phyloP scores from a whole-genome alignment of 2,888 invertebrate species.

The Xestia xanthographa region DNA sequence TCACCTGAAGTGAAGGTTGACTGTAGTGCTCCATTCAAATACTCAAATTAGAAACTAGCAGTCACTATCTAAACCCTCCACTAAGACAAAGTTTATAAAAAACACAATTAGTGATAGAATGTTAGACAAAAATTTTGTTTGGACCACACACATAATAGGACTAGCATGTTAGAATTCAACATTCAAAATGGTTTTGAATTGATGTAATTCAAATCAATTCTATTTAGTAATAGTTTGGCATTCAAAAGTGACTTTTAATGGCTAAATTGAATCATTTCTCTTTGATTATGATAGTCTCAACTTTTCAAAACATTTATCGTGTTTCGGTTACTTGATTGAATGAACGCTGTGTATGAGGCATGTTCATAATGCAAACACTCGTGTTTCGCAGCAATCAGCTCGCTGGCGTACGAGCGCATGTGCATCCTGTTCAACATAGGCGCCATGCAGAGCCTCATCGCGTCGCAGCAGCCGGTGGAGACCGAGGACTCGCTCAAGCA shows the following conservation, averaged over 20 bases:
- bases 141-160: not conserved
- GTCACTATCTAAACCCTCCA: too few relatives aligned
- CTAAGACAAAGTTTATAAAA: not conserved
- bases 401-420: slow-evolving; percentile 97
- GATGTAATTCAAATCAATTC: not conserved
- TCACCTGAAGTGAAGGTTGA: not conserved
- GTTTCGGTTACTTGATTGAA: not conserved
- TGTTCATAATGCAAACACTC: not conserved
- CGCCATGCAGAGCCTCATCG: slow-evolving; percentile 97
- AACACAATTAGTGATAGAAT: not conserved
- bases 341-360: not conserved
- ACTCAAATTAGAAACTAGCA: not conserved
- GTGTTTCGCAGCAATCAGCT: slow-evolving; percentile 94
- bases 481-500: slow-evolving; percentile 98
- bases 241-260: not conserved
- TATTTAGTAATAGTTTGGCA: not conserved
- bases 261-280: not conserved
- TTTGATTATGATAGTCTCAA: not conserved
- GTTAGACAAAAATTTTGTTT: not conserved
- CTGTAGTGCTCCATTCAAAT: not conserved
- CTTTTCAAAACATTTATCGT: not conserved
- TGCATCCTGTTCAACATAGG: slow-evolving; percentile 99
- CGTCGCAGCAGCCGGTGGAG: slow-evolving; percentile 95
- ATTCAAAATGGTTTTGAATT: not conserved
- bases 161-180: not conserved